phyloP scores from a whole-genome alignment of 2,888 invertebrate genomes.

The Dendrolimus pini region DNA sequence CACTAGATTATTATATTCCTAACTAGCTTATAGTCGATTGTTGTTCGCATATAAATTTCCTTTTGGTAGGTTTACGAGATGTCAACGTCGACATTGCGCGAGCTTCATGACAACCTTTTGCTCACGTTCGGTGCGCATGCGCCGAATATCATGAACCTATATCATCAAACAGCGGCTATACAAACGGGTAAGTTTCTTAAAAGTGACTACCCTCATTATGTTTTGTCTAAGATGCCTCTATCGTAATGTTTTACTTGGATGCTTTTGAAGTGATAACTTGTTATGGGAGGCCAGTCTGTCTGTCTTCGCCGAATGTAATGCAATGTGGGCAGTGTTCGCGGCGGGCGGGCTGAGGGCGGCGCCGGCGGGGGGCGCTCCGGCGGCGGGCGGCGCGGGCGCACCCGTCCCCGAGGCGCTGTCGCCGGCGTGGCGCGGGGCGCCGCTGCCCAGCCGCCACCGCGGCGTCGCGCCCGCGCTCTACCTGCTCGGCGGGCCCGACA shows the following conservation, averaged over 20 bases:
- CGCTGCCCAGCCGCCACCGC: constrained; percentile 57
- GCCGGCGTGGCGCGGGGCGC: constrained; percentile 35
- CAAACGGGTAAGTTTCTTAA: constrained; percentile 33
- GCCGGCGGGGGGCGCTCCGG: constrained; percentile 15
- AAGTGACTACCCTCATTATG: no score
- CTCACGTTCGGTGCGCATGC: constrained; percentile 79
- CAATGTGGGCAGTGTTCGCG: constrained; percentile 29
- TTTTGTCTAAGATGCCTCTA: no score
- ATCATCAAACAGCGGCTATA: constrained; percentile 52
- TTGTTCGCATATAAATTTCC: no score
- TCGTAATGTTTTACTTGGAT: no score
- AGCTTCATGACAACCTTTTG: constrained; percentile 78
- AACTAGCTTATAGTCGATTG: no score
- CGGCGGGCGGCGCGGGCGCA: constrained; percentile 20
- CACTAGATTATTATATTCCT: no score
- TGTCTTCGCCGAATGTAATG: no score
- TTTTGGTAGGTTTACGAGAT: constrained; percentile 66
- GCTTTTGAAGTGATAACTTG: no score
- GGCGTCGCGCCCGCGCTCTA: constrained; percentile 74
- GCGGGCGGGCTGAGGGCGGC: constrained; percentile 19
- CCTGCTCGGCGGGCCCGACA: constrained; percentile 79
- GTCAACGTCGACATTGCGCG: constrained; percentile 61
- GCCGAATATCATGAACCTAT: constrained; percentile 69
- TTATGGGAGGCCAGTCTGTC: no score
- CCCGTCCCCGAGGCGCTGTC: constrained; percentile 51